Base-by-base conservation (phyloP, 1,140 invertebrate genomes). In the Monochamus saltuarius region DNA sequence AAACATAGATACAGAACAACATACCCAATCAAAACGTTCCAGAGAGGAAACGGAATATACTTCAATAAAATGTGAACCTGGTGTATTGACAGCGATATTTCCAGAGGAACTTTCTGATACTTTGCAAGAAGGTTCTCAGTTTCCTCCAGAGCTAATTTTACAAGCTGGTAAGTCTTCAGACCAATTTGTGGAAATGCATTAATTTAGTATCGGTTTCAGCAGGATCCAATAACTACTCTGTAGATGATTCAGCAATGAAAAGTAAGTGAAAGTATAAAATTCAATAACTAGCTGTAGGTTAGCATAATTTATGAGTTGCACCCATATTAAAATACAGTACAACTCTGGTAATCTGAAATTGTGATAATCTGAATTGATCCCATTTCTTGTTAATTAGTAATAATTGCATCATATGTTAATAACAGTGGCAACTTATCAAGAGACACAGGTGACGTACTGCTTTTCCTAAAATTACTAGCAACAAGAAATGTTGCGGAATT, bases 221-320 rank as follows among this genome's bases (percentile, higher is more conserved):
- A 50, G 43, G 43, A 17, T 46, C 43, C 16, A 19, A 46, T 46
- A 14, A 16, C 8, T 11, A 14, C 4, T 14, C 16, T 17, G 11
- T 22, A 17, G 16, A 46, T 46, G 43, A 42, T 42, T 13, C 16
- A 42, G 39, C 11, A 7, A 19, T 16, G 22, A 46, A 46, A 46
- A 46, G 43, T 46, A 46, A 46, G 43, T 46, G 22, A 29, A 29
- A 29, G 22, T 45, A 43, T 43, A 55, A 55, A 40, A 13, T 14
- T 47, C n/a, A n/a, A n/a, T n/a, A n/a, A n/a, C n/a, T n/a, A n/a
- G n/a, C n/a, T n/a, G n/a, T n/a, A n/a, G n/a, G n/a, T n/a, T n/a
- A n/a, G n/a, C n/a, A n/a, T n/a, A n/a, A n/a, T n/a, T n/a, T n/a
- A n/a, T n/a, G n/a, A n/a, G n/a, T n/a, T n/a, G n/a, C n/a, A n/a